Percentiles rank a stretch among this genome's conserved stretches.
Evolutionary conservation across 2,888 invertebrate genomes (phyloP).

Genomic region (Drosophila formosana): DNA sequence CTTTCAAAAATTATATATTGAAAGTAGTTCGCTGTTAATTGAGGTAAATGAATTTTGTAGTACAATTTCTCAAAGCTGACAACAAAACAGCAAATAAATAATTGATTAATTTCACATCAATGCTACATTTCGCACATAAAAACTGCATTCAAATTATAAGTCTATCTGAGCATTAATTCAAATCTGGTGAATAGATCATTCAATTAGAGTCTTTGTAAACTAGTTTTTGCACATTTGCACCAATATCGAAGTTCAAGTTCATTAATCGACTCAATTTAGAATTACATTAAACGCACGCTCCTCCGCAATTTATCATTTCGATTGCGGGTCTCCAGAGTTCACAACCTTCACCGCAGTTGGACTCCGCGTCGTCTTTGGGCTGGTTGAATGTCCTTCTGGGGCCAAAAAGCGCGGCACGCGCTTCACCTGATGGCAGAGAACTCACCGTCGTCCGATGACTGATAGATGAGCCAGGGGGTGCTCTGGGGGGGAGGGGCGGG

Average conservation of each 20-base stretch:
- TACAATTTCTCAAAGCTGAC: no score
- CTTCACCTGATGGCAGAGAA: constrained; percentile 2
- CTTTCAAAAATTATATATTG: no score
- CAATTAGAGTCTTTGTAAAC: no score
- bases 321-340: not conserved
- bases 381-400: constrained; percentile 51
- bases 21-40: no score
- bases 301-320: not conserved
- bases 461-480: constrained; percentile 34
- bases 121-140: no score
- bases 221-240: no score
- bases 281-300: not conserved
- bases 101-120: no score
- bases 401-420: constrained; percentile 18
- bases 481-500: not conserved
- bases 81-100: no score
- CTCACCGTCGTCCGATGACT: constrained; percentile 7
- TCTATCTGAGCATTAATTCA: no score
- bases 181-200: no score
- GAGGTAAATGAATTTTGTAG: no score
- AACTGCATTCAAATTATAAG: no score
- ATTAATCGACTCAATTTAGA: not conserved
- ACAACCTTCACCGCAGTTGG: not conserved
- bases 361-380: not conserved
- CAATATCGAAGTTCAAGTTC: not conserved